Evolutionary conservation across 1,140 invertebrate genomes (phyloP), one percentile per base, ranked within the genome.

Genomic region (Apis cerana): DNA sequence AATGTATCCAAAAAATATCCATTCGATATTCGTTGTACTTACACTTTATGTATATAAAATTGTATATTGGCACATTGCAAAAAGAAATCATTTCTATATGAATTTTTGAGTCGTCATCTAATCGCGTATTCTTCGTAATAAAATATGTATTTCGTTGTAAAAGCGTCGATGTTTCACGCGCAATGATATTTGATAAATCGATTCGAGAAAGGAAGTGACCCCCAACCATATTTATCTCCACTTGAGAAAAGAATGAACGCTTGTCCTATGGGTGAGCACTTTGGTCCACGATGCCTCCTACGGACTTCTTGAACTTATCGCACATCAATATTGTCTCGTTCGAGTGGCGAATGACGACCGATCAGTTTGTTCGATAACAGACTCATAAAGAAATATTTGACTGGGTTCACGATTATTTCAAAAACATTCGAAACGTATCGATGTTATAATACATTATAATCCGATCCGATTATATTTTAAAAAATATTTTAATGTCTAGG

Each of bases 281-380:
- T 82, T 88, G 87, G 75, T 88, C 86, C 78, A 80, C 68, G 83
- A 76, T 85, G 83, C 85, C 79, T 87, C 83, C 86, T 81, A 81
- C 70, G 84, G 80, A 88, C 87, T 81, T 81, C 84, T 88, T 83
- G 83, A 88, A 89, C 86, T 88, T 84, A 83, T 89, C 86, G 80
- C 87, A 78, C 87, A 88, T 88, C 87, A 89, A 89, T 89, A 88
- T 88, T 88, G 84, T 84, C 81, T 85, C 86, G 83, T 83, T 88
- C 87, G 74, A 88, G 87, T 85, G 79, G 74, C 77, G 61, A 77
- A 67, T 75, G 84, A 48, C 76, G 82, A 83, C 74, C 79, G 83
- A 79, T 82, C 72, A 76, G 76, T 85, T 85, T 68, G 65, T 76
- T 74, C 87, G 85, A 85, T 78, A 81, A 78, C 52, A 70, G 54